Evolutionary conservation across 2,113 vertebrate genomes (phyloP).

Genomic region (Strigops habroptila): DNA sequence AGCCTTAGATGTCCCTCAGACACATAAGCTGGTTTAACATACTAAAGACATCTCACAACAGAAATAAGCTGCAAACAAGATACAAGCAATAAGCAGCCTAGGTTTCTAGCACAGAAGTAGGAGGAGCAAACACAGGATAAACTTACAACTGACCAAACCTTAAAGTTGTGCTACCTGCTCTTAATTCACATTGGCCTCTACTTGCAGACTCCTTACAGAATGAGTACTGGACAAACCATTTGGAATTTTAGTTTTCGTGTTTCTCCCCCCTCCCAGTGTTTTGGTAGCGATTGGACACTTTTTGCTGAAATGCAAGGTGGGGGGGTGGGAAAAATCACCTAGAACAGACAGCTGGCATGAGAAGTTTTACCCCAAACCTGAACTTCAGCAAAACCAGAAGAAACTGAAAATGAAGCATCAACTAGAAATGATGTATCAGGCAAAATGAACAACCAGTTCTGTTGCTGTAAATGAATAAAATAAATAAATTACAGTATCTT

Average conservation of each 20-base stretch:
- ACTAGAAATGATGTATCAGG: background rate
- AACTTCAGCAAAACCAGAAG: background rate
- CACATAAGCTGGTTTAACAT: background rate
- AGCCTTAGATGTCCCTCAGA: background rate
- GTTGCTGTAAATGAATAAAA: background rate
- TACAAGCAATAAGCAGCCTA: slow-evolving; percentile 38
- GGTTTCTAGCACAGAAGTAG: background rate
- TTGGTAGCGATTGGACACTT: background rate
- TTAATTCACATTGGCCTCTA: background rate
- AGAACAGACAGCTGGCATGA: background rate
- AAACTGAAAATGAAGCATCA: background rate
- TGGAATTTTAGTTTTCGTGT: background rate
- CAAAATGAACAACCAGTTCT: background rate
- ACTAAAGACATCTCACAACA: background rate
- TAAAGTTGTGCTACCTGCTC: background rate
- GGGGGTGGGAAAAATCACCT: background rate
- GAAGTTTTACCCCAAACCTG: background rate
- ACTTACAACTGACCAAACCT: background rate
- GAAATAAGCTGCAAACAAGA: slow-evolving; percentile 37
- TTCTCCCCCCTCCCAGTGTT: background rate
- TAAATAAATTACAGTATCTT: background rate
- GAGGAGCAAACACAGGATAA: background rate
- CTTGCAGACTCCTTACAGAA: background rate
- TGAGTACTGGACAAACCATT: background rate
- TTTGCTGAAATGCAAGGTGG: background rate